Conservation (phyloP, 2,113 vertebrate genomes). For the Agelaius phoeniceus region DNA sequence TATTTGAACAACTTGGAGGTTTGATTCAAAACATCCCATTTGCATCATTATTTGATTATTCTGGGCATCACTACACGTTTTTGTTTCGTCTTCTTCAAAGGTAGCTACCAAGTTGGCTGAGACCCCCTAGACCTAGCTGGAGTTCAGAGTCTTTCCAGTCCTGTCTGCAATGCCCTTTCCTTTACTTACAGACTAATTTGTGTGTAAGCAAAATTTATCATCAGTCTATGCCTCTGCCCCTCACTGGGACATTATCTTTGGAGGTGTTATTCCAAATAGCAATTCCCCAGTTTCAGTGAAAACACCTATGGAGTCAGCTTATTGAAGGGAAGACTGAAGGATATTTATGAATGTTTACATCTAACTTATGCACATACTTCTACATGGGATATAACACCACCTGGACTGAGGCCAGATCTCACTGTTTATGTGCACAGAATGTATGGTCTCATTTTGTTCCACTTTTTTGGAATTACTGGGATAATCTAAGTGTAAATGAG, state of each 20-base stretch:
- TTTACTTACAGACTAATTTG: neutral
- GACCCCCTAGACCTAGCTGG: neutral
- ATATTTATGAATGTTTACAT: constrained; percentile 36
- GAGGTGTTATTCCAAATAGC: constrained; percentile 30
- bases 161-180: neutral
- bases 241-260: constrained; percentile 2
- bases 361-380: neutral
- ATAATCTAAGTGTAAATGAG: constrained; percentile 32
- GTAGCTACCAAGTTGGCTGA: neutral
- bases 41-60: neutral
- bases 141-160: neutral
- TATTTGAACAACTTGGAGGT: neutral
- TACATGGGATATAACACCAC: neutral
- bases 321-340: neutral
- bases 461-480: neutral
- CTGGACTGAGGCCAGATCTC: constrained; percentile 14
- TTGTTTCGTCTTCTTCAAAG: neutral
- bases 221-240: neutral
- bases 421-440: constrained; percentile 16
- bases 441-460: constrained; percentile 28
- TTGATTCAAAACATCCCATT: constrained; percentile 3
- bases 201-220: constrained; percentile 5
- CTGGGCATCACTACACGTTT: accelerated
- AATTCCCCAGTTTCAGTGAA: constrained; percentile 21
- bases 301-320: neutral